Conservation (phyloP, 2,113 vertebrate genomes). For the Lynx canadensis region DNA sequence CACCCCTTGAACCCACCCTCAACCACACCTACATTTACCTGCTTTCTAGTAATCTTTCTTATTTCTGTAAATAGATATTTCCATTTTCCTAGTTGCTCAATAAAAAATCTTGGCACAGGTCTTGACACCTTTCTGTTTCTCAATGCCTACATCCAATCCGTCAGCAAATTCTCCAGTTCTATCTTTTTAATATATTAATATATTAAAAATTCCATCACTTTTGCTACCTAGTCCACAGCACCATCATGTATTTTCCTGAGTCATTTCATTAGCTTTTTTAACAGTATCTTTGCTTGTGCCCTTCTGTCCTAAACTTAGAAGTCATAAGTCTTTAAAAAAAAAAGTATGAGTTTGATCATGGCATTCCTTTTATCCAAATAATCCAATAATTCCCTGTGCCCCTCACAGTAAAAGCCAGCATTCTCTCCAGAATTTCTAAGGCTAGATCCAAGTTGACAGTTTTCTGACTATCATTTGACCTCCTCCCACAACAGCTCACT, state of each 20-base stretch:
- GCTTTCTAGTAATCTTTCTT: neutral
- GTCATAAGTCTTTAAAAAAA: neutral
- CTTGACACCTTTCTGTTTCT: neutral
- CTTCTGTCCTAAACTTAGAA: neutral
- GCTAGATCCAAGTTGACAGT: neutral
- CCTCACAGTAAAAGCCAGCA: neutral
- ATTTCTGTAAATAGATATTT: neutral
- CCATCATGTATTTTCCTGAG: neutral
- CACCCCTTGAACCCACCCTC: neutral
- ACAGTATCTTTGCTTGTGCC: neutral
- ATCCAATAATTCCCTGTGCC: neutral
- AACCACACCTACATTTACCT: neutral
- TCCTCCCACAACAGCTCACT: neutral
- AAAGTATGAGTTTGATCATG: neutral
- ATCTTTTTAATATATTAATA: neutral
- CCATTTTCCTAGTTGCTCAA: neutral
- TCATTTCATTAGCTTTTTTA: neutral
- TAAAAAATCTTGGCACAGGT: neutral
- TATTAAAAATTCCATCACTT: neutral
- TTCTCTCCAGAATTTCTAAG: neutral
- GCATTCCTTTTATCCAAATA: neutral
- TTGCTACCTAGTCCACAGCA: neutral
- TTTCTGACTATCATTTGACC: neutral
- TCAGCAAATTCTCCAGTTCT: neutral
- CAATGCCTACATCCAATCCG: neutral